Base-by-base conservation (phyloP, 2,113 vertebrate species). In the Myodes glareolus region DNA sequence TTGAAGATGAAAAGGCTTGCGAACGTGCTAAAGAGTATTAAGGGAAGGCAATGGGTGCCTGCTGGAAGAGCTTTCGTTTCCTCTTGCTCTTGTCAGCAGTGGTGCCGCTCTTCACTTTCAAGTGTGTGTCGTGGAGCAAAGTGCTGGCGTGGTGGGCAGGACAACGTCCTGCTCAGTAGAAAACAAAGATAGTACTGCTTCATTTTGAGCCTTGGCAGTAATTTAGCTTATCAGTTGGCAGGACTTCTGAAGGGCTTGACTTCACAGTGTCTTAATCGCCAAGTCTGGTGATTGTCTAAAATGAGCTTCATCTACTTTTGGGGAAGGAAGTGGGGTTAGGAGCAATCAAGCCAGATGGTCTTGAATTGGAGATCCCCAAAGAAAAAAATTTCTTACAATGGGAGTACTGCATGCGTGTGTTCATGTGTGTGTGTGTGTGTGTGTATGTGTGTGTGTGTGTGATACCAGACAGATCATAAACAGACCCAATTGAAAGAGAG, bases 1-100 rank as follows among this genome's bases (percentile, higher is more conserved):
- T 97, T 97, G 98, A 98, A 98, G 97, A 97, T 98, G 96, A 97
- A 98, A 97, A 97, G 96, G 55, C 92, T 95, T 91, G 95, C 90
- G 95, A 77, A 96, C 91, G 80, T 63, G 73, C 97, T 97, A 92
- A 95, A 90, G 31, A 77, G 87, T 90, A 92, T 96, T 96, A 94
- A 86, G 89, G 88, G 73, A 93, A 98, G 86, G 84, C 77, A 78
- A 73, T 9, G 12, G 90, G 88, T 61, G 67, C 72, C 92, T 75
- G 39, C 87, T 93, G 88, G 73, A 91, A 70, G 65, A 67, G 39
- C 90, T 94, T 86, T 94, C 55, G 17, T 78, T 97, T 80, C 45
- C 73, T 97, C 55, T 23, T 72, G 73, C 21, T 89, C 61, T 87
- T 92, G 90, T 91, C 81, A 85, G 82, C 68, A 39, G 67, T 89